A percentile compares a stretch with the other conserved stretches of the same genome.
Evolutionary conservation across 2,797 vertebrate genomes (phyloP).

Genomic region (Enteromius mattozi): DNA sequence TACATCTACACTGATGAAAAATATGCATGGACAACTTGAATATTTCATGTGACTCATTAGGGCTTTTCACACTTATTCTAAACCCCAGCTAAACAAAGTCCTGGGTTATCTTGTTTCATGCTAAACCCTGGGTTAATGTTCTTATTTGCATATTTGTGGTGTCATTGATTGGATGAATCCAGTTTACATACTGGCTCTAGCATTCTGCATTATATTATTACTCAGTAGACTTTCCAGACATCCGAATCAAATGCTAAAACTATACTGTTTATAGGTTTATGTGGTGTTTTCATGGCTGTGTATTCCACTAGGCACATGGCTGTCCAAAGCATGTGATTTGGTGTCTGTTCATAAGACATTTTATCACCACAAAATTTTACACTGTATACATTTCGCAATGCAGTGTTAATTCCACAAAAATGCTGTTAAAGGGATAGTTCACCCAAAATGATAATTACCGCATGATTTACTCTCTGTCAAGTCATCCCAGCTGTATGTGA

Average conservation of each 20-base stretch:
- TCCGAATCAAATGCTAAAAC: neutral
- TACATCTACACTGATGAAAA: neutral
- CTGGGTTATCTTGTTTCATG: neutral
- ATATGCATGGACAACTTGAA: neutral
- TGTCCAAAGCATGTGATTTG: neutral
- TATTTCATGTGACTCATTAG: neutral
- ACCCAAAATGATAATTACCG: too few species aligned
- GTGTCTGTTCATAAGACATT: neutral
- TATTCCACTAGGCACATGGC: too few species aligned
- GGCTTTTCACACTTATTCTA: conserved; percentile 1
- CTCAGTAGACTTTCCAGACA: too few species aligned
- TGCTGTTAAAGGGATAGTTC: too few species aligned
- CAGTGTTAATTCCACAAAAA: neutral
- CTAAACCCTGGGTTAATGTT: neutral
- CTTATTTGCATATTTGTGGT: neutral
- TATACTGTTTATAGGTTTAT: neutral
- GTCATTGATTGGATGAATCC: neutral
- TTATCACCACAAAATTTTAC: neutral
- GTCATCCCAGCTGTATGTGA: too few species aligned
- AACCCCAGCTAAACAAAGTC: neutral
- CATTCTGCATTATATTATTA: neutral
- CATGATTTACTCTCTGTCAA: too few species aligned
- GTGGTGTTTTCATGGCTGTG: too few species aligned
- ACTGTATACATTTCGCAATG: neutral
- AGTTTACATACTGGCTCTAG: neutral